These are phyloP conservation scores for Megatriorchis doriae DNA, from an alignment of 2,113 vertebrate species.

Conservation along the genomic window DNA sequence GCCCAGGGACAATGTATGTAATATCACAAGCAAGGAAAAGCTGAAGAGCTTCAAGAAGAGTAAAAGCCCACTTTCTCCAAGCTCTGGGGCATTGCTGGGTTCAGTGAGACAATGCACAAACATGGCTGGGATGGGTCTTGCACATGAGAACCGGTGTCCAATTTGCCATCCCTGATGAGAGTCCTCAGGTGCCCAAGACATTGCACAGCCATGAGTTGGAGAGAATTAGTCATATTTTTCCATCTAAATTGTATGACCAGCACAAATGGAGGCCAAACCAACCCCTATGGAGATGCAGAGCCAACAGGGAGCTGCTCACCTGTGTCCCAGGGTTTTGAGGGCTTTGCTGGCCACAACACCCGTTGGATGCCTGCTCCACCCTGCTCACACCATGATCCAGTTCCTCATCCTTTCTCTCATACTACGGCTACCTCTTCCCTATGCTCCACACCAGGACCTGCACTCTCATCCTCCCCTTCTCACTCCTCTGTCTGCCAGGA, in stretches of 20 bases:
- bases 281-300: background rate
- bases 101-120: background rate
- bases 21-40: background rate
- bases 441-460: background rate
- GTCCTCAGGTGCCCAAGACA: background rate
- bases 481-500: background rate
- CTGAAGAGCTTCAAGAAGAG: background rate
- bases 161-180: background rate
- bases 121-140: background rate
- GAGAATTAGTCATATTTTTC: background rate
- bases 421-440: background rate
- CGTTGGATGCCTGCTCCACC: background rate
- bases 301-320: background rate
- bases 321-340: background rate
- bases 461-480: background rate
- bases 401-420: background rate
- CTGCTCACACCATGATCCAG: background rate
- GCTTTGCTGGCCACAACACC: background rate
- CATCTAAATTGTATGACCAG: background rate
- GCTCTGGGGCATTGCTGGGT: background rate
- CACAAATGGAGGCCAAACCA: background rate
- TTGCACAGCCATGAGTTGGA: background rate
- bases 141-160: background rate
- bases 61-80: background rate
- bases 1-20: background rate